These are phyloP conservation scores for Mus caroli DNA, from an alignment of 2,797 vertebrate genomes.

Conservation along the genomic window DNA sequence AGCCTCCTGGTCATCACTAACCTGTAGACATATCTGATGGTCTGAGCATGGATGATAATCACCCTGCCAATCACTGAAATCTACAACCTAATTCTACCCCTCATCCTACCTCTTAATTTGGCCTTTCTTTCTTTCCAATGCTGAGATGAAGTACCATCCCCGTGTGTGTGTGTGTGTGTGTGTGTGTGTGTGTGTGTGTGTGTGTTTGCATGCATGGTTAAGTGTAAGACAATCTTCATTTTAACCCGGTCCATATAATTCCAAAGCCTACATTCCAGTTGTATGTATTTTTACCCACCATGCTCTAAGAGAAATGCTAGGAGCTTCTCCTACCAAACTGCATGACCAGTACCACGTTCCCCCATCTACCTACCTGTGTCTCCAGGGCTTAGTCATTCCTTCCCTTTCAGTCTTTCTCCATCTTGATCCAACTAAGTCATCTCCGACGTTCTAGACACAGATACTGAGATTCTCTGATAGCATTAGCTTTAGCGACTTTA, in stretches of 20 bases:
- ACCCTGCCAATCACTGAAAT: background rate
- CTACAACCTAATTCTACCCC: background rate
- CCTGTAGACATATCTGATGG: background rate
- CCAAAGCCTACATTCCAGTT: background rate
- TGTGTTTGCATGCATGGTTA: background rate
- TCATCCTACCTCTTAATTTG: slow-evolving; percentile 36
- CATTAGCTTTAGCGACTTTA: slow-evolving; percentile 23
- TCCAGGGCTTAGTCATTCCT: background rate
- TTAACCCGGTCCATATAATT: background rate
- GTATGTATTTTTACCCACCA: background rate
- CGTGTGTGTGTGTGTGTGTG: no score
- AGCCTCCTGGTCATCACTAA: background rate
- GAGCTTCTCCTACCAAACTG: background rate
- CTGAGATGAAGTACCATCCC: background rate
- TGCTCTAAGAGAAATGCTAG: background rate
- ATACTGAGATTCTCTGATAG: background rate
- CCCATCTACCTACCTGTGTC: background rate
- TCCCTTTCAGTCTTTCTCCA: background rate
- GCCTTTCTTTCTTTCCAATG: slow-evolving; percentile 23
- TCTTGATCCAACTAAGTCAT: slow-evolving; percentile 29
- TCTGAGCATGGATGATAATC: background rate
- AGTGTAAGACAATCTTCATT: background rate
- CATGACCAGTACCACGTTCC: background rate
- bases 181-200: no score
- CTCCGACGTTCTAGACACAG: slow-evolving; percentile 11